Conservation (phyloP, 1,140 invertebrate genomes). For the Araneus ventricosus region DNA sequence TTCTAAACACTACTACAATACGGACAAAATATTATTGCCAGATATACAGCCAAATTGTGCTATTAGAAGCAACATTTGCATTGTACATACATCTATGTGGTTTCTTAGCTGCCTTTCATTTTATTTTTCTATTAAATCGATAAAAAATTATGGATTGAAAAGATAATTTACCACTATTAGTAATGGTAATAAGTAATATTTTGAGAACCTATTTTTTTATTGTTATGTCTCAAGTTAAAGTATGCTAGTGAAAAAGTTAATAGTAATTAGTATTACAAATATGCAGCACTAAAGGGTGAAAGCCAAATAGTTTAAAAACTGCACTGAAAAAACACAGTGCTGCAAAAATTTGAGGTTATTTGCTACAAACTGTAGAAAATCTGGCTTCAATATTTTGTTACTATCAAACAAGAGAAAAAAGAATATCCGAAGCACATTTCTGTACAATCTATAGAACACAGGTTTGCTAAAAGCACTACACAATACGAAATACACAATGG, state of each 20-base stretch:
- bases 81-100: constrained; percentile 66
- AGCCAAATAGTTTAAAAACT: constrained; percentile 24
- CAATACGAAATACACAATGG: background rate
- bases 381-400: constrained; percentile 49
- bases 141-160: constrained; percentile 40
- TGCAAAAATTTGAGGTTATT: background rate
- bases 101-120: constrained; percentile 67
- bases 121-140: constrained; percentile 33
- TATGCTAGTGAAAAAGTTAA: constrained; percentile 19
- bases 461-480: background rate
- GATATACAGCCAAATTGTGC: constrained; percentile 73
- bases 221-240: background rate
- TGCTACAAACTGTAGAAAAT: constrained; percentile 42
- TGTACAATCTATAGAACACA: background rate
- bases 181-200: constrained; percentile 2
- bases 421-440: background rate
- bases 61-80: constrained; percentile 74
- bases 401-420: background rate
- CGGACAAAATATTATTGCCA: constrained; percentile 74
- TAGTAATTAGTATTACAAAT: constrained; percentile 12
- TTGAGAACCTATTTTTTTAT: constrained; percentile 10
- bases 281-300: constrained; percentile 29
- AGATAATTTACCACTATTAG: constrained; percentile 13
- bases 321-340: constrained; percentile 1
- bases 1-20: constrained; percentile 61